Conservation (phyloP, 2,797 vertebrate genomes). For the Muraenolepis orangiensis region DNA sequence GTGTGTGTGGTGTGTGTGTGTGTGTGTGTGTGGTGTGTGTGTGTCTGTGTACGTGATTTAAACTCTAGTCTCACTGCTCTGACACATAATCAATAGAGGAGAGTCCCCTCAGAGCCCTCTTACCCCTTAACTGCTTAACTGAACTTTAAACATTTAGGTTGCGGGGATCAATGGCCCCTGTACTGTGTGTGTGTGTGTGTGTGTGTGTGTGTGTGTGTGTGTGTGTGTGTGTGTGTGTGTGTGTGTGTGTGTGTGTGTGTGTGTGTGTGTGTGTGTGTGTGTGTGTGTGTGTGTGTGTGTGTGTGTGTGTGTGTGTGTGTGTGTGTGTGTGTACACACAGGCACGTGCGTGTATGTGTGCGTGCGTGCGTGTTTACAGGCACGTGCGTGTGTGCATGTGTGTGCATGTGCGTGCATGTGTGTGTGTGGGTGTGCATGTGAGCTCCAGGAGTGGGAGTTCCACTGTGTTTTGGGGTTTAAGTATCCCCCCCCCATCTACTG, state of each 20-base stretch:
- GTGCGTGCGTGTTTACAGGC: too few species aligned
- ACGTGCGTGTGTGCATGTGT: conserved; percentile 35
- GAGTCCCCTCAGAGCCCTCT: conserved; percentile 93
- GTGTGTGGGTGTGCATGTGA: conserved; percentile 27
- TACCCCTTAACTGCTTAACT: conserved; percentile 98
- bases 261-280: not conserved
- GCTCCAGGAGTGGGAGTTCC: conserved; percentile 72
- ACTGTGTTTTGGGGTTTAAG: conserved; percentile 71
- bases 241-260: conserved; percentile 42
- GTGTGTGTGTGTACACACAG: too few species aligned
- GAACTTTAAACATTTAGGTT: conserved; percentile 97
- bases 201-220: conserved; percentile 21
- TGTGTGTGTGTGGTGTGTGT: conserved; percentile 20
- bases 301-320: not conserved
- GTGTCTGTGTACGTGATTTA: conserved; percentile 75
- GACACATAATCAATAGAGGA: conserved; percentile 97
- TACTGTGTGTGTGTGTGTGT: conserved; percentile 36
- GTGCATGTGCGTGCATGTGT: not conserved
- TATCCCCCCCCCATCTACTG: conserved; percentile 72
- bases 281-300: conserved; percentile 39
- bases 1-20: conserved; percentile 57
- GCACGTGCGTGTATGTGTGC: conserved; percentile 47
- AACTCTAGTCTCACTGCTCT: conserved; percentile 86
- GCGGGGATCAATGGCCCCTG: conserved; percentile 91
- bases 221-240: conserved; percentile 33